A percentile compares a stretch with the other conserved stretches of the same genome.
Evolutionary conservation across 2,888 invertebrate genomes (phyloP).

Genomic region (Spialia ferax): DNA sequence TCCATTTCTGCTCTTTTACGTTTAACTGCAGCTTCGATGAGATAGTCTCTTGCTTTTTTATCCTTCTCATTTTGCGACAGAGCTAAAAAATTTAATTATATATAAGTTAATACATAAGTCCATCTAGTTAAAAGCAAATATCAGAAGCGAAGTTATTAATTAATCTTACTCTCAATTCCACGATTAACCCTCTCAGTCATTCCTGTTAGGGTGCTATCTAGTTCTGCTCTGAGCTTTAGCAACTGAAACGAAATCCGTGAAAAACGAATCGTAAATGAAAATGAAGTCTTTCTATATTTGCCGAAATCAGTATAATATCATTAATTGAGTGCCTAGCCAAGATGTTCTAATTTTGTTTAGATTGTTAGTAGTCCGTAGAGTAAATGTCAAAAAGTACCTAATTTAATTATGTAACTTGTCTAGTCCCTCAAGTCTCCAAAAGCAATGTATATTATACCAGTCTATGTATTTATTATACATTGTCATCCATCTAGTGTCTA

Average conservation of each 20-base stretch:
- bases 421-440: too few species aligned
- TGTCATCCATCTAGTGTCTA: too few species aligned
- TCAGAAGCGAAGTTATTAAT: constrained; percentile 1
- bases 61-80: constrained; percentile 52
- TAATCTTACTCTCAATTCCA: constrained; percentile 58
- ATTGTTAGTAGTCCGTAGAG: too few species aligned
- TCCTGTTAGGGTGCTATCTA: constrained; percentile 47
- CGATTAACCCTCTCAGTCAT: constrained; percentile 64
- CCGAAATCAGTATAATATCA: too few species aligned
- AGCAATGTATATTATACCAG: too few species aligned
- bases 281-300: too few species aligned
- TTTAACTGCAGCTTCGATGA: constrained; percentile 49
- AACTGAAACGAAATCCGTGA: constrained; percentile 32
- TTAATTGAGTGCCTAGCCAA: too few species aligned
- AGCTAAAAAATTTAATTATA: constrained; percentile 44
- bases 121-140: constrained; percentile 43
- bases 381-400: too few species aligned
- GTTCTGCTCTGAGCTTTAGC: constrained; percentile 49
- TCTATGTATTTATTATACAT: too few species aligned
- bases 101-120: not conserved
- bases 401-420: too few species aligned
- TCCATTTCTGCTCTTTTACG: constrained; percentile 53
- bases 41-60: constrained; percentile 48
- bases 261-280: not conserved
- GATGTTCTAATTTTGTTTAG: too few species aligned